These are phyloP conservation scores for Lichenostomus cassidix DNA, from an alignment of 2,113 vertebrate genomes.

Conservation along the genomic window DNA sequence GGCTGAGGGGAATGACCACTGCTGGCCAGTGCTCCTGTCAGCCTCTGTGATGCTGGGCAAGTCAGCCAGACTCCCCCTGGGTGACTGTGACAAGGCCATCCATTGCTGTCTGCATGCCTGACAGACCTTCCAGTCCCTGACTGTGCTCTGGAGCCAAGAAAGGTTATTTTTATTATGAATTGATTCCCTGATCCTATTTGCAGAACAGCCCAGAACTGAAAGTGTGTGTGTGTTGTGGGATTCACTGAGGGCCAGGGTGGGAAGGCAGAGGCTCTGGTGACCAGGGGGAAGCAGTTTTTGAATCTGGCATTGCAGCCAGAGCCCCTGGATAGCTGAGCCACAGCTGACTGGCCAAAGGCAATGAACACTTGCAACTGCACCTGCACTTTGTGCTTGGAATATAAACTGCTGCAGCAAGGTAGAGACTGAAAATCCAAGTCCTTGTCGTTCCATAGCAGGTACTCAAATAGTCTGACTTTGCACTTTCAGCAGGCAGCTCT, in stretches of 20 bases:
- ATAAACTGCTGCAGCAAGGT: not conserved
- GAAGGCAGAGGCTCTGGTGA: not conserved
- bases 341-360: not conserved
- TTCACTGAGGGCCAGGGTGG: not conserved
- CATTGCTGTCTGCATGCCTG: not conserved
- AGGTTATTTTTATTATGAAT: not conserved
- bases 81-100: not conserved
- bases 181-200: not conserved
- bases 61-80: not conserved
- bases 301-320: not conserved
- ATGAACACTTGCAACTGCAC: not conserved
- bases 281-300: not conserved
- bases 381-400: not conserved
- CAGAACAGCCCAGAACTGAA: not conserved
- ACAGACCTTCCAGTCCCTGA: not conserved
- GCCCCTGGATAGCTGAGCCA: not conserved
- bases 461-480: not conserved
- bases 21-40: not conserved
- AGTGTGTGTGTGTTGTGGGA: not conserved
- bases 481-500: not conserved
- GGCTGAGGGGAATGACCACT: not conserved
- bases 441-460: not conserved
- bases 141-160: not conserved
- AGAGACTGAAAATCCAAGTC: not conserved
- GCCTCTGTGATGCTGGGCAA: not conserved